phyloP scores from a whole-genome alignment of 2,113 vertebrate species.

The Mohoua ochrocephala region DNA sequence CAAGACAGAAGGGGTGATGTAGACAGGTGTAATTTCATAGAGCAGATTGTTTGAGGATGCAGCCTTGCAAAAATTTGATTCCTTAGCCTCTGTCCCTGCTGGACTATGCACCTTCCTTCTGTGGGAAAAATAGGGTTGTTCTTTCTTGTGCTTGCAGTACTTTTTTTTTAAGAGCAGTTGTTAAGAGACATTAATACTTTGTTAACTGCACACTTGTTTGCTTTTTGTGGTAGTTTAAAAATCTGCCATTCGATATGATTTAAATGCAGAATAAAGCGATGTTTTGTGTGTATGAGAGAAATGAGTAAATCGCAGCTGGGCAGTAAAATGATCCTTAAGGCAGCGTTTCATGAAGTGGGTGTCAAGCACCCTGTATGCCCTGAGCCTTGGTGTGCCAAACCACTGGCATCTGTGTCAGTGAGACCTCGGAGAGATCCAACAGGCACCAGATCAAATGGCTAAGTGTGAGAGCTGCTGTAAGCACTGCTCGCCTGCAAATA shows the following conservation, averaged over 20 bases:
- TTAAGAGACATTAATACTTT: neutral
- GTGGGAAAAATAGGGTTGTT: neutral
- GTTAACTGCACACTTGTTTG: neutral
- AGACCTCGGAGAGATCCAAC: neutral
- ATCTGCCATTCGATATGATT: neutral
- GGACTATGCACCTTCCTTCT: neutral
- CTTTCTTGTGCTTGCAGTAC: neutral
- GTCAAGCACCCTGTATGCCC: neutral
- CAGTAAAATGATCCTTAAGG: neutral
- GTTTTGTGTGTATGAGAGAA: neutral
- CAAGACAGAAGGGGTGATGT: neutral
- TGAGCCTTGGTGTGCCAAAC: neutral
- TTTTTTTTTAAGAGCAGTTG: neutral
- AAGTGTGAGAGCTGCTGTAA: neutral
- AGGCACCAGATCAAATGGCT: neutral
- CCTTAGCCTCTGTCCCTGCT: neutral
- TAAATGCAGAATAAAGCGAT: neutral
- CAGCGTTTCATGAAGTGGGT: neutral
- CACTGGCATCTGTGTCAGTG: neutral
- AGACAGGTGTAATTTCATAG: neutral
- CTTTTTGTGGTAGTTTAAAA: neutral
- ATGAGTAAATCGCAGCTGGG: neutral
- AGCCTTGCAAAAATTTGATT: neutral
- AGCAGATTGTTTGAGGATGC: neutral
- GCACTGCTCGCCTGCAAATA: neutral